A percentile compares a stretch with the other conserved stretches of the same genome.
Evolutionary conservation across 2,888 invertebrate species (phyloP).

Genomic region (Scaptomyza reducta): DNA sequence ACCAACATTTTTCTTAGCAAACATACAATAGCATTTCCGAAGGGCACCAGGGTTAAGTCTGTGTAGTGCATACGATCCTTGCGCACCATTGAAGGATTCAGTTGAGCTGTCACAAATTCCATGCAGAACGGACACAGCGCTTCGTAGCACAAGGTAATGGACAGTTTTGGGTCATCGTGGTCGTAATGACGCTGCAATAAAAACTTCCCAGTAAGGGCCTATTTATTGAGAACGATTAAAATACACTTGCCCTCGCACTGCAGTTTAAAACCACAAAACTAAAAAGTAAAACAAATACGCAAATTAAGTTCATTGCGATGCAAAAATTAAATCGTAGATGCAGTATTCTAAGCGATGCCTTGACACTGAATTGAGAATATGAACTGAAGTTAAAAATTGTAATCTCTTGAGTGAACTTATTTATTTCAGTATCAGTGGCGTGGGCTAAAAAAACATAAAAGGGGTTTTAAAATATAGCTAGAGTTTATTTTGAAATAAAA

Average conservation of each 20-base stretch:
- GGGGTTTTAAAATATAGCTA: neutral
- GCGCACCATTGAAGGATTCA: conserved; percentile 58
- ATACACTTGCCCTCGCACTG: conserved; percentile 18
- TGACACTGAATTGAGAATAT: conserved; percentile 32
- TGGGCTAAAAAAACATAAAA: neutral
- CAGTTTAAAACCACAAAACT: conserved; percentile 1
- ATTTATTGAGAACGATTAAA: neutral
- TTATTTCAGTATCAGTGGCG: conserved; percentile 22
- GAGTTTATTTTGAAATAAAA: too few relatives aligned
- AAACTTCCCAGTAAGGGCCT: neutral
- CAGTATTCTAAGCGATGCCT: conserved; percentile 12
- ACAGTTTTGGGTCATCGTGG: conserved; percentile 26
- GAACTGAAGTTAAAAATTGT: conserved; percentile 10
- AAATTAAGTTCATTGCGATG: conserved; percentile 16
- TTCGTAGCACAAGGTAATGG: conserved; percentile 73
- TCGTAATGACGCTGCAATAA: conserved; percentile 29
- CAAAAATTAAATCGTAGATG: conserved; percentile 1
- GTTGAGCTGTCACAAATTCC: conserved; percentile 59
- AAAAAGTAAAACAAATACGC: conserved; percentile 14
- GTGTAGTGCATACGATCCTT: conserved; percentile 49
- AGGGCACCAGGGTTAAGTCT: conserved; percentile 68
- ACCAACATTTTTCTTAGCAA: too few relatives aligned
- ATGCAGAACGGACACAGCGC: conserved; percentile 70
- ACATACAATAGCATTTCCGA: conserved; percentile 70
- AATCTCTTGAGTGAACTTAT: conserved; percentile 11